Base-by-base conservation (phyloP, 2,797 vertebrate species). In the Aldrovandia affinis region DNA sequence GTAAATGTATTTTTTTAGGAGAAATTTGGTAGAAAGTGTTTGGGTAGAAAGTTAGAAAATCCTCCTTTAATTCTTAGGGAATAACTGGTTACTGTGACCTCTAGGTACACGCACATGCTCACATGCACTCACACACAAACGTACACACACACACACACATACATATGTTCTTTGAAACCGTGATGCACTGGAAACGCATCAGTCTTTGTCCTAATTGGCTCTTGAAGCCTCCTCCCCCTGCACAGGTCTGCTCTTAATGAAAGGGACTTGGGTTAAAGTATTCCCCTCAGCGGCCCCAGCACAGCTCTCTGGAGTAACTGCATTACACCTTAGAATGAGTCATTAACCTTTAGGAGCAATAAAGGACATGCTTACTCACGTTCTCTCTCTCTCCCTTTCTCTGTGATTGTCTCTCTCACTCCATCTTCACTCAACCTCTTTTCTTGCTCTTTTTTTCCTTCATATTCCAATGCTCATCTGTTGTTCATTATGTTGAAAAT, bases 401-500 rank as follows among this genome's bases (percentile, higher is more conserved):
- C 14, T 47, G n/a, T 54, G 28, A 36, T 54, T 55, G 47, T 70
- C 39, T 42, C 57, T 85, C 55, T 91, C 81, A 90, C 86, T 93
- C 89, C 93, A 89, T 81, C 88, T 88, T 92, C 86, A 93, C 89
- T 91, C 77, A 33, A 52, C 10, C 30, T 80, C 57, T 47, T 63
- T n/a, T 84, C 36, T 22, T 81, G 80, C 54, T 87, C 12, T 25
- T 42, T 73, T 89, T 84, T 84, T 79, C 57, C 36, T 42, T 73
- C 22, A 6, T 73, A 39, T 89, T 73, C 78, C 70, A 82, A 82
- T 82, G 83, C 54, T 30, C 59, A 20, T 83, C n/a, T 68, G 80
- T 79, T 65, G 63, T 33, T 33, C 52, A 54, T 97, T 96, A 97
- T 97, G 94, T 97, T 98, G 97, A 97, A 96, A 97, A 96, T 96